Conservation (phyloP, 2,797 vertebrate species). For the Pseudotriccus pelzelni region DNA sequence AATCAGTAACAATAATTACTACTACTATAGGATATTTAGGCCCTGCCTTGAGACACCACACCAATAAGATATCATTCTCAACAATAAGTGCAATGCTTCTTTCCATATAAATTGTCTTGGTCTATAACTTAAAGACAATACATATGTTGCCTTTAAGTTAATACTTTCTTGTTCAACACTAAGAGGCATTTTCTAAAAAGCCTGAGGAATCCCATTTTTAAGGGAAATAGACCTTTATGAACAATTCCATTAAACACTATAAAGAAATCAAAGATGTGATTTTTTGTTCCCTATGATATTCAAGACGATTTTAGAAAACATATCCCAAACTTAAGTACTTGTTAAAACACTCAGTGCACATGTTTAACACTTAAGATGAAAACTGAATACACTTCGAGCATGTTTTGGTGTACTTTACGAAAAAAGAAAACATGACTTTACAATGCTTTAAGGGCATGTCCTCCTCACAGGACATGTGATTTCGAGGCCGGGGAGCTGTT, state of each 20-base stretch:
- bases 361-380: not conserved
- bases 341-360: not conserved
- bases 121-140: not conserved
- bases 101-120: not conserved
- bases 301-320: not conserved
- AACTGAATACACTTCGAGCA: not conserved
- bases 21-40: not conserved
- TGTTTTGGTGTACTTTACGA: not conserved
- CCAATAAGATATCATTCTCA: not conserved
- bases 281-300: not conserved
- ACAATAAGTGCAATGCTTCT: not conserved
- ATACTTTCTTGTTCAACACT: not conserved
- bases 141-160: not conserved
- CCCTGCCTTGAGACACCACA: not conserved
- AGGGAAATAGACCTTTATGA: not conserved
- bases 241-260: not conserved
- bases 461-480: too few relatives aligned
- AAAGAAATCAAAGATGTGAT: not conserved
- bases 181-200: not conserved
- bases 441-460: not conserved
- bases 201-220: rapidly evolving
- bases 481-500: too few relatives aligned
- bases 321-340: not conserved
- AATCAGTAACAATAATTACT: not conserved
- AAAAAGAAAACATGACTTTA: not conserved